These are phyloP conservation scores for Sycophila sp. DNA, from an alignment of 1,140 invertebrate genomes.

Conservation along the genomic window DNA sequence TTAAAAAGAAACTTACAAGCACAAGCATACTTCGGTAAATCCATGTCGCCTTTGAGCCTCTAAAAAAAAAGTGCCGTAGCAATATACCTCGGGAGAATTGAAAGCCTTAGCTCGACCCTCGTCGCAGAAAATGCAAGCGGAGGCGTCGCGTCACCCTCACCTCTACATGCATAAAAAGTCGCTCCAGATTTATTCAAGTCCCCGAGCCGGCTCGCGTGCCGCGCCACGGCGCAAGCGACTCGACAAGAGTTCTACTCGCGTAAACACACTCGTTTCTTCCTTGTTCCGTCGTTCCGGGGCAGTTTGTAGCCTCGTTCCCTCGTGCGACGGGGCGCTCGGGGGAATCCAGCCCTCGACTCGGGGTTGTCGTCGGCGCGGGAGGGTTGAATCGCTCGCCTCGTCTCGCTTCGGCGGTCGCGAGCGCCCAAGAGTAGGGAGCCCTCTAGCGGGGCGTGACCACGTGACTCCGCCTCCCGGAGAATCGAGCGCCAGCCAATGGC, in stretches of 20 bases:
- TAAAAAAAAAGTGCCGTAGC: too few relatives aligned
- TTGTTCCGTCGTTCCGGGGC: conserved; percentile 50
- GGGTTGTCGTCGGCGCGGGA: background rate
- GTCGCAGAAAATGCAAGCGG: background rate
- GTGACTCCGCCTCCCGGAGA: conserved; percentile 41
- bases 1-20: too few relatives aligned
- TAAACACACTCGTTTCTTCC: conserved; percentile 65
- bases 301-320: conserved; percentile 46
- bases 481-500: conserved; percentile 37
- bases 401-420: too few relatives aligned
- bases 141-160: background rate
- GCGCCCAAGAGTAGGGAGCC: background rate
- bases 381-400: background rate
- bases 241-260: conserved; percentile 65
- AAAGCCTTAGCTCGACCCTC: too few relatives aligned
- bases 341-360: background rate
- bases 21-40: too few relatives aligned
- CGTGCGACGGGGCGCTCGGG: too few relatives aligned
- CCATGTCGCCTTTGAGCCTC: too few relatives aligned
- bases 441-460: conserved; percentile 34
- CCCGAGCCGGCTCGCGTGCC: conserved; percentile 42
- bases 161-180: conserved; percentile 25
- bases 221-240: conserved; percentile 42
- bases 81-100: too few relatives aligned
- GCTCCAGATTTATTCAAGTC: conserved; percentile 63